Conservation (phyloP, 1,140 invertebrate genomes). For the Campodea augens region DNA sequence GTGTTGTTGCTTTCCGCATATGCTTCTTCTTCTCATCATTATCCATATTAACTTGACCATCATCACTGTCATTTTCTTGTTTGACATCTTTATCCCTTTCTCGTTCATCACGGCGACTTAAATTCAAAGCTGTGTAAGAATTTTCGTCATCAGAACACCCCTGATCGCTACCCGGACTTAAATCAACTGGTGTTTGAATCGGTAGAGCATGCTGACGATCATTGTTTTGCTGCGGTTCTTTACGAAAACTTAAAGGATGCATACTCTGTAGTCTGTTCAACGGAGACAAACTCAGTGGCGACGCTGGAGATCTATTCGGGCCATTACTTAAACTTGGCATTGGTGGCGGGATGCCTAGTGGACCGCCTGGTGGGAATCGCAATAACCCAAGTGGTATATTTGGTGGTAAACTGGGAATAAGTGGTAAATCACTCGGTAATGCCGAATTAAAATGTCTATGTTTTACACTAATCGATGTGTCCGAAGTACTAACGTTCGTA, state of each 20-base stretch:
- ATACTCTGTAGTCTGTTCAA: slow-evolving; percentile 78
- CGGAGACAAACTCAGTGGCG: slow-evolving; percentile 43
- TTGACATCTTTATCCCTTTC: slow-evolving; percentile 8
- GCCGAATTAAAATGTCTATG: neutral
- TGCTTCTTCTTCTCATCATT: slow-evolving; percentile 28
- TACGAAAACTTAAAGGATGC: slow-evolving; percentile 85
- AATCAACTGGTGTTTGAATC: slow-evolving; percentile 7
- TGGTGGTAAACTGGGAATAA: slow-evolving; percentile 1
- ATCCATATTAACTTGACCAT: slow-evolving; percentile 15
- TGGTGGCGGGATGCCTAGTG: slow-evolving; percentile 2
- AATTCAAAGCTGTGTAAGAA: slow-evolving; percentile 43
- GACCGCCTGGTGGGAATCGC: slow-evolving; percentile 8
- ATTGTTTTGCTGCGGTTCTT: slow-evolving; percentile 35
- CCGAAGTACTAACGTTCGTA: neutral
- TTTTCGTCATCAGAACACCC: slow-evolving; percentile 35
- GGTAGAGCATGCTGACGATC: slow-evolving; percentile 12
- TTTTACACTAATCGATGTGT: neutral
- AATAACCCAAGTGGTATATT: slow-evolving; percentile 3
- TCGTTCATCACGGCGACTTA: slow-evolving; percentile 30
- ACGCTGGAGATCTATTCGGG: slow-evolving; percentile 23
- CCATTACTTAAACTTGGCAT: slow-evolving; percentile 18
- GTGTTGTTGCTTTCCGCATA: slow-evolving; percentile 59
- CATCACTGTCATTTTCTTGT: slow-evolving; percentile 6
- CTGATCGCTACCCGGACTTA: slow-evolving; percentile 35
- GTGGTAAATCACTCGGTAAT: slow-evolving; percentile 3